Base-by-base conservation (phyloP, 2,797 vertebrate genomes). In the Scomberomorus guttatus region DNA sequence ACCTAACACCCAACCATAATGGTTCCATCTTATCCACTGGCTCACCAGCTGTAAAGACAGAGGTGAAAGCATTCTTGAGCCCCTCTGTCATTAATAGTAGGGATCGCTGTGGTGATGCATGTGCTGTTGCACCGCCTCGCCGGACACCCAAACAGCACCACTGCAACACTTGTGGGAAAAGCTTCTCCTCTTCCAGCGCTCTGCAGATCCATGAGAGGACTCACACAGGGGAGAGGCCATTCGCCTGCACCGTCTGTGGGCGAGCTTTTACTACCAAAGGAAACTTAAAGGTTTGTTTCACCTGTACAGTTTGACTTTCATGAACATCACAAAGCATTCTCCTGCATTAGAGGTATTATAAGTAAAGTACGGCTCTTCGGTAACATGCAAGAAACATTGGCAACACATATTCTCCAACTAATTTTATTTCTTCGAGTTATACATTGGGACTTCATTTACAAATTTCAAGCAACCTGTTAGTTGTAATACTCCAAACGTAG, bases 201-300 rank as follows among this genome's bases (percentile, higher is more conserved):
- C 93, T 97, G 92, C 96, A 97, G 94, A 97, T 97, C 83, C 96
- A 97, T 0, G 96, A 97, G 92, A 91, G 96, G 91, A 97, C 96
- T 12, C 96, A 97, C 92, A 97, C 96, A 71, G 96, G 96, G 89
- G 96, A 97, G 91, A 96, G 96, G 80, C 96, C 96, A 75, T 97
- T 97, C 85, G 95, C 96, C 85, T 97, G 96, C 90, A 96, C 95
- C 61, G 96, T 97, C 88, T 97, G 96, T 91, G 95, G 96, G 88
- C 95, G 96, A 94, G 96, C 96, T 14, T 97, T 97, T 88, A 97
- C 96, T 17, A 97, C 96, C 79, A 97, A 97, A 95, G 96, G 96
- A 93, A 97, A 97, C 94, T 95, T 97, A 76, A 97, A 97, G 96
- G 96, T 97, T 96, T 24, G 48, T 77, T 60, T 39, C 44, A 64